Percentiles rank a stretch among this genome's conserved stretches.
Evolutionary conservation across 2,113 vertebrate genomes (phyloP).

Genomic region (Xyliphius kryptos): DNA sequence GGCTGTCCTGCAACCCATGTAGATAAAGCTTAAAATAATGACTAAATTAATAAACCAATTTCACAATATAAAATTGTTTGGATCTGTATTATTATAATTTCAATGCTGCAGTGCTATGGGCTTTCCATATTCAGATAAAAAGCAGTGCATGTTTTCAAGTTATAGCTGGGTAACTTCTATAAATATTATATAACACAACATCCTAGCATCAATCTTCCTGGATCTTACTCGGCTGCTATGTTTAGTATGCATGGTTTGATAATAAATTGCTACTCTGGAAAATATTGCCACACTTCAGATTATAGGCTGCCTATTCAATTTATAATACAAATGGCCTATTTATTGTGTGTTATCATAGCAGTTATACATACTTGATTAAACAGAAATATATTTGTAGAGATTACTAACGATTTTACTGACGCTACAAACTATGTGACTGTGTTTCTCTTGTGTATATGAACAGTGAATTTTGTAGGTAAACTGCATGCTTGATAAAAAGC

Average conservation of each 20-base stretch:
- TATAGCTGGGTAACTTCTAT: too few relatives aligned
- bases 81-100: too few relatives aligned
- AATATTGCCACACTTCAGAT: conserved; percentile 45
- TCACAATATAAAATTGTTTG: too few relatives aligned
- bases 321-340: conserved; percentile 44
- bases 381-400: conserved; percentile 41
- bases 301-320: conserved; percentile 42
- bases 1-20: too few relatives aligned
- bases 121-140: too few relatives aligned
- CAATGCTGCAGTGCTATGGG: too few relatives aligned
- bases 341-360: conserved; percentile 38
- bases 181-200: conserved; percentile 7
- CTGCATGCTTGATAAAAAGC: conserved; percentile 7
- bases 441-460: neutral
- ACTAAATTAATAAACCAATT: too few relatives aligned
- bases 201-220: conserved; percentile 27
- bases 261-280: conserved; percentile 39
- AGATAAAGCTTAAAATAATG: too few relatives aligned
- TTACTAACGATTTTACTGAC: conserved; percentile 30
- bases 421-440: conserved; percentile 7
- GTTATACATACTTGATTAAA: conserved; percentile 40
- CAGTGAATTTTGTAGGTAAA: neutral
- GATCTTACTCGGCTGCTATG: conserved; percentile 8
- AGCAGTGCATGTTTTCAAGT: too few relatives aligned
- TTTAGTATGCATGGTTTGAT: conserved; percentile 31